phyloP scores from a whole-genome alignment of 2,888 invertebrate genomes.

The Meganola albula region DNA sequence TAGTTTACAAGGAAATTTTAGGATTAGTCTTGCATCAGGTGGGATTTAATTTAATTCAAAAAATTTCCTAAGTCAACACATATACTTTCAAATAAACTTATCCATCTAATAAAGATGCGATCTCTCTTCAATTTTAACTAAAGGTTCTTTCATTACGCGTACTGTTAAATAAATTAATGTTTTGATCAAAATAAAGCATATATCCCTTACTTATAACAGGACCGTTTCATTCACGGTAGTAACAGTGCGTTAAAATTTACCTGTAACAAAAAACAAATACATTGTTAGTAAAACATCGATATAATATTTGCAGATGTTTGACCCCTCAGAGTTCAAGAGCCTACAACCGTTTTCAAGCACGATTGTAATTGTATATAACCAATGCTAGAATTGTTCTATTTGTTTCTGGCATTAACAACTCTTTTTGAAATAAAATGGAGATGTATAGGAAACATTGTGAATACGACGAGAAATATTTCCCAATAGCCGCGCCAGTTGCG shows the following conservation, averaged over 20 bases:
- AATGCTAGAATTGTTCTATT: slow-evolving; percentile 38
- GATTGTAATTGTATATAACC: slow-evolving; percentile 33
- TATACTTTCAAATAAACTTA: too few relatives aligned
- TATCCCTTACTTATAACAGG: too few relatives aligned
- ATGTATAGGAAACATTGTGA: slow-evolving; percentile 38
- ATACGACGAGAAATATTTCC: slow-evolving; percentile 31
- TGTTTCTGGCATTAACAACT: slow-evolving; percentile 36
- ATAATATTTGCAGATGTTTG: slow-evolving; percentile 29
- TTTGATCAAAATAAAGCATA: too few relatives aligned
- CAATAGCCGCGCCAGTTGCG: slow-evolving; percentile 32
- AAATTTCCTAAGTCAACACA: too few relatives aligned
- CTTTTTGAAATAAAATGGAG: slow-evolving; percentile 34
- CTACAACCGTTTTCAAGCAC: slow-evolving; percentile 26
- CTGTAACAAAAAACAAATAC: slow-evolving; percentile 40
- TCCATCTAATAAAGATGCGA: too few relatives aligned
- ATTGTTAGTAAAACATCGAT: slow-evolving; percentile 31
- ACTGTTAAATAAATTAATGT: too few relatives aligned
- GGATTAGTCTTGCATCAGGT: too few relatives aligned
- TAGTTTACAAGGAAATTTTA: slow-evolving; percentile 14
- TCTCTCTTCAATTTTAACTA: too few relatives aligned
- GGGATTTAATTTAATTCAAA: too few relatives aligned
- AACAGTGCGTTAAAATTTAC: too few relatives aligned
- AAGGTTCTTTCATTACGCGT: too few relatives aligned
- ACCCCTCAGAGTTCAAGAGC: slow-evolving; percentile 37
- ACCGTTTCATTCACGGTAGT: too few relatives aligned